phyloP scores from a whole-genome alignment of 2,113 vertebrate genomes.

The Forbesichthys agassizii region DNA sequence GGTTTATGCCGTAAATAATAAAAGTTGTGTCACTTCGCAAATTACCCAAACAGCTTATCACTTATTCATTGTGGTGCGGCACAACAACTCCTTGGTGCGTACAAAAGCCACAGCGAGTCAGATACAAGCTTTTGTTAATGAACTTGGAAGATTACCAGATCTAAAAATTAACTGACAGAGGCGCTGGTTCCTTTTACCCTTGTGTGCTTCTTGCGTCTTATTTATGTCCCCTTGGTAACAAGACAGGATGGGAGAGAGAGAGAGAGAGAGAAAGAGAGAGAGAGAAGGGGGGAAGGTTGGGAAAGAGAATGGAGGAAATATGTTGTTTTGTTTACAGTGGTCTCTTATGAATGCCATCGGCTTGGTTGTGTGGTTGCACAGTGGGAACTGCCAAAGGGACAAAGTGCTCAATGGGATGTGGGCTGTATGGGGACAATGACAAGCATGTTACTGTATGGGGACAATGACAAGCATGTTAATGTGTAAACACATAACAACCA shows the following conservation, averaged over 20 bases:
- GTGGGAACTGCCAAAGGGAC: constrained; percentile 20
- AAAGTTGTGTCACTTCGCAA: constrained; percentile 72
- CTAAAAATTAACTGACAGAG: constrained; percentile 68
- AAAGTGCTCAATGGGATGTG: constrained; percentile 4
- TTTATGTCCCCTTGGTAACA: constrained; percentile 17
- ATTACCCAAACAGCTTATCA: constrained; percentile 76
- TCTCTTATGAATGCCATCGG: constrained; percentile 33
- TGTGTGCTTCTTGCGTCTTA: background rate
- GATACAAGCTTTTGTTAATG: constrained; percentile 69
- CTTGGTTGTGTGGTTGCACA: constrained; percentile 13
- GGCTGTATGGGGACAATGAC: background rate
- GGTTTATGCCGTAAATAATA: constrained; percentile 70
- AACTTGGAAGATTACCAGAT: constrained; percentile 73
- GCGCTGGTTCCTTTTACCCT: constrained; percentile 33
- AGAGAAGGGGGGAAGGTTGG: background rate
- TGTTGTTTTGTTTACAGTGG: constrained; percentile 38
- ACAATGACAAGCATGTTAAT: background rate
- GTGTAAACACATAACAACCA: background rate
- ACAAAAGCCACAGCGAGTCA: constrained; percentile 60
- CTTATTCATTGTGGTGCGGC: constrained; percentile 69
- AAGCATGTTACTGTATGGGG: background rate
- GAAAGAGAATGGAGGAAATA: background rate
- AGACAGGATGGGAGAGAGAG: constrained; percentile 11
- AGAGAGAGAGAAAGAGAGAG: constrained; percentile 3
- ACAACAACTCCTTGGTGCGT: constrained; percentile 51